phyloP scores from a whole-genome alignment of 2,113 vertebrate species.

The Rostratula benghalensis region DNA sequence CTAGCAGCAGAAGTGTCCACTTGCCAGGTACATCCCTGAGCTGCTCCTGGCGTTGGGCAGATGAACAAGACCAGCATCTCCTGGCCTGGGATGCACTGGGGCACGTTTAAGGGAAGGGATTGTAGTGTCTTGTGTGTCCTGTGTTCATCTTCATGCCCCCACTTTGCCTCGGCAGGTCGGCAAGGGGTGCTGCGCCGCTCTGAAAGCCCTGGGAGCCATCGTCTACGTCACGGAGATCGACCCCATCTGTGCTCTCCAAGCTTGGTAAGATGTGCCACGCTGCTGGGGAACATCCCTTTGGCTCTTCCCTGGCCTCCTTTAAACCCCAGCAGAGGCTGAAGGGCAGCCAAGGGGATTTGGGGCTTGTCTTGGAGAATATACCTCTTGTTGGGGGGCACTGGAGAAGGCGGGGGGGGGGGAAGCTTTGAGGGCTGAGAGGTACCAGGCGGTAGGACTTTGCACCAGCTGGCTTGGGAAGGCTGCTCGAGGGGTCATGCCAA shows the following conservation, averaged over 20 bases:
- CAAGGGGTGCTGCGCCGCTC: constrained; percentile 96
- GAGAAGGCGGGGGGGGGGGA: not conserved
- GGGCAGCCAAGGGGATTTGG: not conserved
- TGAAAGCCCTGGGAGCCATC: constrained; percentile 94
- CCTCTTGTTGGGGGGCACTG: not conserved
- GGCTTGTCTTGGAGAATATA: accelerated
- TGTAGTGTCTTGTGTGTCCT: accelerated
- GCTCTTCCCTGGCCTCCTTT: not conserved
- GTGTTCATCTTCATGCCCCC: not conserved
- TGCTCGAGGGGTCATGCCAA: not conserved
- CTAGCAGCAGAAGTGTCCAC: not conserved
- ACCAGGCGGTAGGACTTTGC: not conserved
- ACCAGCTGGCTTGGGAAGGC: not conserved
- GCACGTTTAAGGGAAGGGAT: not conserved
- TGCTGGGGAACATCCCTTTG: not conserved
- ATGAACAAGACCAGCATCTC: not conserved
- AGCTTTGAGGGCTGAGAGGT: not conserved
- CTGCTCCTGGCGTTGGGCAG: not conserved
- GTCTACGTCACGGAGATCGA: constrained; percentile 98
- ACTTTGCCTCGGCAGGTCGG: constrained; percentile 82
- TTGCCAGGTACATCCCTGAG: not conserved
- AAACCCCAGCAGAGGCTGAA: not conserved
- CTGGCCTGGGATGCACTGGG: accelerated
- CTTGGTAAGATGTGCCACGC: constrained; percentile 81
- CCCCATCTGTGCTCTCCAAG: constrained; percentile 97